These are phyloP conservation scores for Calycopis cecrops DNA, from an alignment of 1,140 invertebrate genomes.

Conservation along the genomic window DNA sequence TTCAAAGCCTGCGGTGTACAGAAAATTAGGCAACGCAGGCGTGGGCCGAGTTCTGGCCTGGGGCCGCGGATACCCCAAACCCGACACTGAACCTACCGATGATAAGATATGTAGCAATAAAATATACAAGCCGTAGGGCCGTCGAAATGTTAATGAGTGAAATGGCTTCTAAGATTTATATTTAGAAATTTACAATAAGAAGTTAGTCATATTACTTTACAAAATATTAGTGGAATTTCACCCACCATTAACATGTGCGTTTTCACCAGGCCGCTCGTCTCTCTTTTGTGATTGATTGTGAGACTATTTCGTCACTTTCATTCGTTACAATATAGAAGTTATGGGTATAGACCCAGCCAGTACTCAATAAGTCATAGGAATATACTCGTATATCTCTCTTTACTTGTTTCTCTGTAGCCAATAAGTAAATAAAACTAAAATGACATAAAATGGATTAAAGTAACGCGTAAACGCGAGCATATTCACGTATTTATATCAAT, in stretches of 20 bases:
- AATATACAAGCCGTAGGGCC: background rate
- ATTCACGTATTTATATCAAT: background rate
- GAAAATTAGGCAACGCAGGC: too few species aligned
- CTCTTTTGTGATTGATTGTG: too few species aligned
- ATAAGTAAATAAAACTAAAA: background rate
- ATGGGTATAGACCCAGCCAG: too few species aligned
- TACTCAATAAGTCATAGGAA: too few species aligned
- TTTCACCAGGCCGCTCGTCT: background rate
- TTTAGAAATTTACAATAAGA: slow-evolving; percentile 4
- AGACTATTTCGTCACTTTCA: too few species aligned
- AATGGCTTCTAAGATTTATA: background rate
- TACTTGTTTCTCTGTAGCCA: too few species aligned
- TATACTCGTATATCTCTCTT: too few species aligned
- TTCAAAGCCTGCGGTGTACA: too few species aligned
- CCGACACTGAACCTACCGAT: background rate
- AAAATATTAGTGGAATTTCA: slow-evolving; percentile 3
- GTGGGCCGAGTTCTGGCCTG: too few species aligned
- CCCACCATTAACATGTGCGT: background rate
- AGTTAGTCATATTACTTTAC: slow-evolving; percentile 2
- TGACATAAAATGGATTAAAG: background rate
- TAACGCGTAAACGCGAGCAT: background rate
- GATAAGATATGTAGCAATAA: slow-evolving; percentile 5
- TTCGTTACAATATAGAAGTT: too few species aligned
- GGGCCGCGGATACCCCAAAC: too few species aligned
- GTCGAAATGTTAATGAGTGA: background rate